Base-by-base conservation (phyloP, 2,113 vertebrate species). In the Siphamia tubifer region DNA sequence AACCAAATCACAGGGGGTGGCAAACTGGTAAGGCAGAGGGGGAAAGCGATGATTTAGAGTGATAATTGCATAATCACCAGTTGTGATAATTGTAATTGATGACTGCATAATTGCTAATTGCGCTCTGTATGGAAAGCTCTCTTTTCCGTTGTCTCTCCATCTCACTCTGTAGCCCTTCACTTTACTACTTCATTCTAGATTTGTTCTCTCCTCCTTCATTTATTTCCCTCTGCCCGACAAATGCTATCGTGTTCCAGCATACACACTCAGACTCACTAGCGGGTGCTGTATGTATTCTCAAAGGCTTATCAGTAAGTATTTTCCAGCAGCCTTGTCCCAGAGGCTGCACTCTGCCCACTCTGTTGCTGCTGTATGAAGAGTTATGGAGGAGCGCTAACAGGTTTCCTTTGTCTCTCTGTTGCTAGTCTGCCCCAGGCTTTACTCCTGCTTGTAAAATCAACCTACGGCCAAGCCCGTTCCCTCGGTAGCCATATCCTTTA, bases 21-120 rank as follows among this genome's bases (percentile, higher is more conserved):
- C 68, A 42, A 62, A n/a, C 28, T 88, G 74, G 72, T 23, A 85
- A 90, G 82, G 72, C 45, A 21, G 83, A 83, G 69, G 75, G 72
- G 88, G 74, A 67, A 81, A 34, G 89, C 87, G 83, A 63, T 83
- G 89, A 91, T 89, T 93, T 90, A 72, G 57, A 90, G 84, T 89
- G 87, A 74, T 94, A 92, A 94, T 94, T 91, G 85, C 91, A 89
- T 92, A 92, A 89, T 93, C 6, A 62, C 89, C 86, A 88, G 90
- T 94, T 92, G 90, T 82, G 83, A 91, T 91, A 65, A 82, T 86
- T 88, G 86, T 92, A 93, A 93, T 92, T 92, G 90, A 90, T 89
- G 90, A 81, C 90, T 92, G 87, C 55, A 65, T 90, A 88, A 81
- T 90, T 84, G 89, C 90, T 91, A 91, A 89, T 81, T 81, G 89